Conservation (phyloP, 2,888 invertebrate species). For the Drosophila infuscata region DNA sequence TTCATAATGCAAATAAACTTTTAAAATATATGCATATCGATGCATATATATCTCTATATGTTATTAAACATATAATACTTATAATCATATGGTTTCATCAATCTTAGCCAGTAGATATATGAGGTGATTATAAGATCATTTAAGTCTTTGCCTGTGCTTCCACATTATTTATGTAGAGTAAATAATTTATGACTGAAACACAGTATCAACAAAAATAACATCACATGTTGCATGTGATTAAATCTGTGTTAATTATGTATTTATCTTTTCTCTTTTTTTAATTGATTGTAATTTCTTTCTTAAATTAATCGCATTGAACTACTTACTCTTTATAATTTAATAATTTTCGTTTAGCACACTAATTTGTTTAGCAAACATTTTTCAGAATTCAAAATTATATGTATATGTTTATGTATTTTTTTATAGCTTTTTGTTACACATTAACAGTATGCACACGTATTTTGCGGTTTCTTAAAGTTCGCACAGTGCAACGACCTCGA, state of each 20-base stretch:
- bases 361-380: background rate
- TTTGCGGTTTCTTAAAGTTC: conserved; percentile 11
- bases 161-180: background rate
- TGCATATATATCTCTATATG: background rate
- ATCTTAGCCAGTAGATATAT: background rate
- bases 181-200: background rate
- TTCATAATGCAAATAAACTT: background rate
- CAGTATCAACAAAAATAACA: background rate
- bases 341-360: background rate
- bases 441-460: conserved; percentile 4
- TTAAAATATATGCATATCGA: background rate
- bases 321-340: background rate
- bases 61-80: background rate
- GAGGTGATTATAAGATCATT: background rate
- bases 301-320: background rate
- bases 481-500: conserved; percentile 55
- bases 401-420: background rate
- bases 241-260: background rate
- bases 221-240: background rate
- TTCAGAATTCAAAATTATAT: background rate
- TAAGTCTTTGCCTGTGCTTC: background rate
- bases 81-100: background rate
- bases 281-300: background rate
- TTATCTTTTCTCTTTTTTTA: background rate
- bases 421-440: background rate